A percentile compares a stretch with the other conserved stretches of the same genome.
Evolutionary conservation across 23 tunicate genomes (phyloP).

Genomic region (Corella eumyota): DNA sequence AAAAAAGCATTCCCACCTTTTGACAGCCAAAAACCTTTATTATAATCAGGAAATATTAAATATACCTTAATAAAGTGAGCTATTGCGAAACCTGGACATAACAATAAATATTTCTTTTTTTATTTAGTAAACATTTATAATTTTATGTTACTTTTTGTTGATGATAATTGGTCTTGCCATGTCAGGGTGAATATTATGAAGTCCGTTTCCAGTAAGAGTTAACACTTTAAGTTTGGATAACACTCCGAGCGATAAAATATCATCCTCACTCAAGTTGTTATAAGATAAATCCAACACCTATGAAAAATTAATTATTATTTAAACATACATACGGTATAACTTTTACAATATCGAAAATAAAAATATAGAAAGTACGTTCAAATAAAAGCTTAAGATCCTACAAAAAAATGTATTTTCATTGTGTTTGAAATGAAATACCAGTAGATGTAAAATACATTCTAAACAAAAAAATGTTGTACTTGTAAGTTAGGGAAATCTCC

Average conservation of each 20-base stretch:
- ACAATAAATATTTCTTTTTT: too few species aligned
- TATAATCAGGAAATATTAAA: too few species aligned
- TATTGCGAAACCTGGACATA: too few species aligned
- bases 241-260: conserved; percentile 48
- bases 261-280: conserved; percentile 53
- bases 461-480: conserved; percentile 12
- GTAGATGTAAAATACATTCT: too few species aligned
- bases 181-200: conserved; percentile 46
- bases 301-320: neutral
- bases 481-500: conserved; percentile 68
- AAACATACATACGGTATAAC: neutral
- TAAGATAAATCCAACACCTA: conserved; percentile 85
- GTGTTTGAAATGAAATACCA: too few species aligned
- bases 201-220: conserved; percentile 70
- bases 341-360: neutral
- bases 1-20: too few species aligned
- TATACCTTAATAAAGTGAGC: too few species aligned
- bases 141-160: conserved; percentile 5
- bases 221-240: conserved; percentile 63
- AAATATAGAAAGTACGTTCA: too few species aligned
- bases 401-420: too few species aligned
- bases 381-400: too few species aligned
- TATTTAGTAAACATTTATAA: too few species aligned
- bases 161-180: conserved; percentile 46
- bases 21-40: too few species aligned